Evolutionary conservation across 2,113 vertebrate species (phyloP).

Genomic region (Eleginops maclovinus): DNA sequence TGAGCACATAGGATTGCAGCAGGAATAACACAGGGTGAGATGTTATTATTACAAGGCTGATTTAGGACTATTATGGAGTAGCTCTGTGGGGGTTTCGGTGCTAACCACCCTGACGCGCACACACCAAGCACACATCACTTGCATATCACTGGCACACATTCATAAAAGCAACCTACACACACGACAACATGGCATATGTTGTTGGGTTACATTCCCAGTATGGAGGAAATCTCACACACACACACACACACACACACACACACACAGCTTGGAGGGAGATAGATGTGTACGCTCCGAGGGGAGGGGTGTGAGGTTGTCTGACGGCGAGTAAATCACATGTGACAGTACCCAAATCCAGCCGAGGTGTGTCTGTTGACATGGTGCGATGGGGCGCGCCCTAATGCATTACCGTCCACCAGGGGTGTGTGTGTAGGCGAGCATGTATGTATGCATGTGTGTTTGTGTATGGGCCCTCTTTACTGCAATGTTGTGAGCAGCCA

Average conservation of each 20-base stretch:
- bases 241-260: neutral
- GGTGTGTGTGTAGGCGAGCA: conserved; percentile 9
- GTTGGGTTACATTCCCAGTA: conserved; percentile 14
- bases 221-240: conserved; percentile 7
- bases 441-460: conserved; percentile 20
- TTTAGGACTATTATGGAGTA: conserved; percentile 69
- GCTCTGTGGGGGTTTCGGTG: conserved; percentile 56
- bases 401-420: conserved; percentile 75
- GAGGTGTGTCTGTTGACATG: conserved; percentile 77
- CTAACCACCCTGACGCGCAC: conserved; percentile 67
- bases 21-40: conserved; percentile 73
- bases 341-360: conserved; percentile 68
- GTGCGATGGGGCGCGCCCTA: conserved; percentile 75
- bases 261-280: conserved; percentile 37
- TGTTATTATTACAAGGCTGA: conserved; percentile 76
- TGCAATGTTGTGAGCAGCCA: conserved; percentile 79
- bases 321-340: conserved; percentile 72
- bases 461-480: conserved; percentile 71
- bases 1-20: conserved; percentile 54
- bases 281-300: conserved; percentile 43
- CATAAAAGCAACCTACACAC: conserved; percentile 18
- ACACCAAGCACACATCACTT: conserved; percentile 32
- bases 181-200: conserved; percentile 21
- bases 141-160: conserved; percentile 23
- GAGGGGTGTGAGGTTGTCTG: conserved; percentile 63